These are phyloP conservation scores for Loxodonta africana DNA, from an alignment of 2,113 vertebrate species.

Conservation along the genomic window DNA sequence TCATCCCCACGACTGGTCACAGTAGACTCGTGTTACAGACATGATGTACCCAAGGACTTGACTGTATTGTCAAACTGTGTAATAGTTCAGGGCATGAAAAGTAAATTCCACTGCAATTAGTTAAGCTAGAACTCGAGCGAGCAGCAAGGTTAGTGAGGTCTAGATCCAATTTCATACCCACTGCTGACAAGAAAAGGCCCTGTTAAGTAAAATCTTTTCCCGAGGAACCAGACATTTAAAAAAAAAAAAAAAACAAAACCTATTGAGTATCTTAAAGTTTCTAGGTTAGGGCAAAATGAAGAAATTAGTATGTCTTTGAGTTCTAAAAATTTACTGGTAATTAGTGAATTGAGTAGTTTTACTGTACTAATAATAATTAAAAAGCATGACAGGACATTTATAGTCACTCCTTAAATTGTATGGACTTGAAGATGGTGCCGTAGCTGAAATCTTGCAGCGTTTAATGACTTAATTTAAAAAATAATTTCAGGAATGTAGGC, in stretches of 20 bases:
- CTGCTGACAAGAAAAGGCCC: not conserved
- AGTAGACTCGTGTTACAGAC: not conserved
- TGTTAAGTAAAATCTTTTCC: not conserved
- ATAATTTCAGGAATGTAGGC: not conserved
- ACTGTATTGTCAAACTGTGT: not conserved
- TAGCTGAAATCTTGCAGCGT: not conserved
- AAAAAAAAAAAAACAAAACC: not conserved
- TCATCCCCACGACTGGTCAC: not conserved
- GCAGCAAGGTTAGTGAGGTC: too few species aligned
- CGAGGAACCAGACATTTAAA: not conserved
- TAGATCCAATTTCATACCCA: not conserved
- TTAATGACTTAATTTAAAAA: not conserved
- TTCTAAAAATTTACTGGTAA: not conserved
- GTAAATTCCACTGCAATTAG: too few species aligned
- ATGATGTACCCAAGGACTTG: not conserved
- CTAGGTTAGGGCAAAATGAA: too few species aligned
- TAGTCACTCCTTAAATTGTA: not conserved
- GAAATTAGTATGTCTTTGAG: not conserved
- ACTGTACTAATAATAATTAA: not conserved
- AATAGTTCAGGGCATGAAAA: not conserved
- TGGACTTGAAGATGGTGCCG: not conserved
- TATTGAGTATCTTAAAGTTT: too few species aligned
- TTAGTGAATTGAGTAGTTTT: not conserved
- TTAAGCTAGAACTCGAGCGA: not conserved
- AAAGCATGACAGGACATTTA: not conserved